Conservation (phyloP, 2,888 invertebrate genomes). For the Tenthredo distinguenda region DNA sequence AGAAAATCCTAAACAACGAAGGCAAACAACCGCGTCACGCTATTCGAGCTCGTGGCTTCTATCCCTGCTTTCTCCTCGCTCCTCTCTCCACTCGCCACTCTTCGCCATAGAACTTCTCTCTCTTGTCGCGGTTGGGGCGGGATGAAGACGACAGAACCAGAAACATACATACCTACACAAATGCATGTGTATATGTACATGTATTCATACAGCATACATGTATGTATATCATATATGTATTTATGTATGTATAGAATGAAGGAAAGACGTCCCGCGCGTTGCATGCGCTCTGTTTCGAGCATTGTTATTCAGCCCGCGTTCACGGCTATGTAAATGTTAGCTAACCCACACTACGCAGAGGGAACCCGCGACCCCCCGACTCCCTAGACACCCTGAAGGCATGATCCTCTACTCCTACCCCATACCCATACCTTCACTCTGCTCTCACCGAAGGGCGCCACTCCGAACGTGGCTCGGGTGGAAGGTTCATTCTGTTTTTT, state of each 20-base stretch:
- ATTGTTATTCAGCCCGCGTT: slow-evolving; percentile 71
- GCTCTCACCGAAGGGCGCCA: slow-evolving; percentile 54
- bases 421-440: not conserved
- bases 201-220: not conserved
- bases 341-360: slow-evolving; percentile 62
- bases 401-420: slow-evolving; percentile 60
- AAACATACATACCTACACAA: not conserved
- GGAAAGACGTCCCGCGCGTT: slow-evolving; percentile 22
- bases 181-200: not conserved
- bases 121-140: slow-evolving; percentile 4
- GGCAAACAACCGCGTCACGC: slow-evolving; percentile 28
- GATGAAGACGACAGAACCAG: not conserved
- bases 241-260: slow-evolving; percentile 7
- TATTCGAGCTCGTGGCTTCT: not conserved
- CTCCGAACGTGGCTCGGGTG: slow-evolving; percentile 13
- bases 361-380: slow-evolving; percentile 52
- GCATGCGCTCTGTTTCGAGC: slow-evolving; percentile 63
- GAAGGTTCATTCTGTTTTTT: slow-evolving; percentile 19
- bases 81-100: not conserved
- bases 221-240: slow-evolving; percentile 34
- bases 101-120: not conserved
- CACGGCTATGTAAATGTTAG: slow-evolving; percentile 71
- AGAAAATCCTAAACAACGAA: slow-evolving; percentile 48
- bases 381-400: slow-evolving; percentile 59
- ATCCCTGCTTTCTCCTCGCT: not conserved